These are phyloP conservation scores for Ciconia maguari DNA, from an alignment of 2,113 vertebrate genomes.

Conservation along the genomic window DNA sequence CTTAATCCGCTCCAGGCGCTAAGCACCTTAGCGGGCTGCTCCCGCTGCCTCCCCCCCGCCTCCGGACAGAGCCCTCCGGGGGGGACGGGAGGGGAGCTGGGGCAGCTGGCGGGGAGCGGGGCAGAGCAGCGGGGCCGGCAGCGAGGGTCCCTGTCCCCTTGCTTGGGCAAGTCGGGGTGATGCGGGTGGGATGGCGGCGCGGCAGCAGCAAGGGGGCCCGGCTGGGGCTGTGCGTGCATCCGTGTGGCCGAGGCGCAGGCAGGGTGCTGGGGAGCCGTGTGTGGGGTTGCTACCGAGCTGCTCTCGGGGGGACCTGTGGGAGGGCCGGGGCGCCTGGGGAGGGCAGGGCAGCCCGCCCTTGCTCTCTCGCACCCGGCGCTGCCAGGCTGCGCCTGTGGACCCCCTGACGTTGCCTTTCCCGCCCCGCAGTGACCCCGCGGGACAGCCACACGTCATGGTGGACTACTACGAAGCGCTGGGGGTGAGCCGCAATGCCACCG, in stretches of 20 bases:
- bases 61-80: not conserved
- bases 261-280: not conserved
- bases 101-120: not conserved
- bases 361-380: not conserved
- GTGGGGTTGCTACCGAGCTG: not conserved
- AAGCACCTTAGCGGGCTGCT: constrained; percentile 21
- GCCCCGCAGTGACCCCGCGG: not conserved
- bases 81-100: not conserved
- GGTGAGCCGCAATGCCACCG: constrained; percentile 80
- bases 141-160: too few relatives aligned
- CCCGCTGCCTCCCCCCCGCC: not conserved
- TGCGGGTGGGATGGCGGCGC: not conserved
- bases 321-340: accelerated
- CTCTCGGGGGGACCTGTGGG: not conserved
- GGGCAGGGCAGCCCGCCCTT: not conserved
- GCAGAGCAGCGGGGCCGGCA: not conserved
- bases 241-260: not conserved
- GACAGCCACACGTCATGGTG: constrained; percentile 75
- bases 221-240: not conserved
- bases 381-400: not conserved
- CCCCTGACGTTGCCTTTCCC: not conserved
- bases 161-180: not conserved
- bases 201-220: not conserved
- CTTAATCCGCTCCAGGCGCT: constrained; percentile 17
- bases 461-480: constrained; percentile 88